A percentile compares a stretch with the other conserved stretches of the same genome.
These are phyloP conservation scores for Bombycilla garrulus DNA, from an alignment of 2,113 vertebrate species.

Conservation along the genomic window DNA sequence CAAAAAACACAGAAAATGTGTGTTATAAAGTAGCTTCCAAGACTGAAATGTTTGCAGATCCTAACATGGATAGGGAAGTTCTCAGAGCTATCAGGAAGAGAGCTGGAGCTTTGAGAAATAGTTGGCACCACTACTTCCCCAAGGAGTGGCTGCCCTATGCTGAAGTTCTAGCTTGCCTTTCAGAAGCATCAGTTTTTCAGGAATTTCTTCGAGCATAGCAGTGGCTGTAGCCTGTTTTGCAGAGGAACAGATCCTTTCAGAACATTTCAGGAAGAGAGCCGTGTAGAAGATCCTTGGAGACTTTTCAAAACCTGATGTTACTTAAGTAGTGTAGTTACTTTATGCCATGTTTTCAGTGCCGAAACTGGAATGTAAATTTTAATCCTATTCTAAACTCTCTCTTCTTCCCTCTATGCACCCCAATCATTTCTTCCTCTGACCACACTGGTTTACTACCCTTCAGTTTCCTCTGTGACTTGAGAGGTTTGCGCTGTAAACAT, in stretches of 20 bases:
- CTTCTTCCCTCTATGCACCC: neutral
- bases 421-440: neutral
- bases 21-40: neutral
- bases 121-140: neutral
- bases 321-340: neutral
- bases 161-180: neutral
- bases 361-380: neutral
- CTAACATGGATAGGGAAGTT: neutral
- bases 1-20: neutral
- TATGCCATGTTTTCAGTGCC: neutral
- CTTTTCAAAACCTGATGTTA: neutral
- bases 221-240: neutral
- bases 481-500: neutral
- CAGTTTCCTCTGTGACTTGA: neutral
- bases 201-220: neutral
- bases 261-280: neutral
- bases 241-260: neutral
- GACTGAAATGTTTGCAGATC: neutral
- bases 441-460: neutral
- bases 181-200: neutral
- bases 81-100: neutral
- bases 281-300: neutral
- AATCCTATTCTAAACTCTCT: neutral
- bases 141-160: neutral
- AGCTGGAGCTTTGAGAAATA: neutral